Evolutionary conservation across 2,888 invertebrate species (phyloP), one percentile per base, ranked within the genome.

Genomic region (Lasioglossum zephyrum): DNA sequence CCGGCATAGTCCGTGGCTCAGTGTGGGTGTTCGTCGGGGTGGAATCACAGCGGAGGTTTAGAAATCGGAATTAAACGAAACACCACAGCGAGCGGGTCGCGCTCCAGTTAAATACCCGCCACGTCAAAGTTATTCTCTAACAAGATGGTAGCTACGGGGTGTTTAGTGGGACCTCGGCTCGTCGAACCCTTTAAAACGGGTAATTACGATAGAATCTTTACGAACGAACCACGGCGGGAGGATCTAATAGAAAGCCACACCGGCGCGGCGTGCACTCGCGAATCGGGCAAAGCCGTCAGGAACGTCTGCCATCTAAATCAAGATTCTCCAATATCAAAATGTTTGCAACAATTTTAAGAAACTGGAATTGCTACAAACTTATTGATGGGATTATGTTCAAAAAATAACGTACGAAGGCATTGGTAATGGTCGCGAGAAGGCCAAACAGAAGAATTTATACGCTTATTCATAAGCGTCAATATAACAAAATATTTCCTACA

Each of bases 181-280:
- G 91, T 90, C 89, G 88, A 90, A 89, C 87, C 88, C 84, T 88
- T 89, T 90, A 88, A 86, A 85, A 87, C 85, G 49, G 88, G 79
- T 88, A 91, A 91, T 92, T 91, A 90, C 90, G 88, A 91, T 89
- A 78, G 88, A 86, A 89, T 91, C 87, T 90, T 89, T 82, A 86
- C 75, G 84, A 88, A 89, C 81, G 88, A 90, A 87, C 87, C 22
- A 9, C 73, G n/a, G 63, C 77, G 73, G 66, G 82, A 74, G 79
- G 77, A 80, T 86, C 73, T 69, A 87, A 77, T 81, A 81, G 83
- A 87, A 70, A 86, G 73, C 22, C 60, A n/a, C 39, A 18, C 66
- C 41, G 31, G 31, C 31, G 31, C 31, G 41, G 22, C 76, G 36
- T 22, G 9, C 22, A 22, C 39, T 36, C 36, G 53, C 57, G 22